Conservation (phyloP, 2,113 vertebrate species). For the Stigmatopora argus region DNA sequence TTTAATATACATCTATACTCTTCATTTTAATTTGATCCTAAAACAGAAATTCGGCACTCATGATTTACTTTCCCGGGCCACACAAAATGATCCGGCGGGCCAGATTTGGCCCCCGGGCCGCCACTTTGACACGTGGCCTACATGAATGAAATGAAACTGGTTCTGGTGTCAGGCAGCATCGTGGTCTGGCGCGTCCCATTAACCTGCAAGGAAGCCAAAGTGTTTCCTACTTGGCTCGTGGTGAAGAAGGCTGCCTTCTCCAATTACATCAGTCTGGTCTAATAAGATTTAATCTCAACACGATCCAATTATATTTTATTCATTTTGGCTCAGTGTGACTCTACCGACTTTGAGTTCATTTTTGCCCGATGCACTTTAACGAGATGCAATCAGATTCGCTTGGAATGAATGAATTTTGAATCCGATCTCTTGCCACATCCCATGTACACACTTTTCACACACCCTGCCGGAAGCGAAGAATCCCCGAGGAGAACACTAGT, state of each 20-base stretch:
- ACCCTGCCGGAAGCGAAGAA: constrained; percentile 15
- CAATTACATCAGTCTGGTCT: constrained; percentile 52
- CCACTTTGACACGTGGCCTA: no score
- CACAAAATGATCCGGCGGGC: no score
- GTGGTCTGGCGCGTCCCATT: constrained; percentile 45
- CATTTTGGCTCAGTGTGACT: constrained; percentile 61
- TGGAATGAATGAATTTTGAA: constrained; percentile 56
- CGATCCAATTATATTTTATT: constrained; percentile 65
- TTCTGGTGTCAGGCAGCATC: constrained; percentile 41
- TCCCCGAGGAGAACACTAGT: constrained; percentile 51
- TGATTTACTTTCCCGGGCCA: no score
- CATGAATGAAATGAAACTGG: constrained; percentile 1
- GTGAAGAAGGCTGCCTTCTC: constrained; percentile 45
- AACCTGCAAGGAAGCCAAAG: constrained; percentile 55
- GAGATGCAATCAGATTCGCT: constrained; percentile 55
- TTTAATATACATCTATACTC: no score
- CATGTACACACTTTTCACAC: constrained; percentile 20
- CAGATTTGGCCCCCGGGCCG: no score
- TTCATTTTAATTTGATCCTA: no score
- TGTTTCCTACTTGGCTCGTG: constrained; percentile 36
- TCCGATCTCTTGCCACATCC: constrained; percentile 31
- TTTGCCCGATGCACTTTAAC: constrained; percentile 55
- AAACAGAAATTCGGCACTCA: no score
- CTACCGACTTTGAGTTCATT: constrained; percentile 52
- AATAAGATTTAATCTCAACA: constrained; percentile 54